Base-by-base conservation (phyloP, 2,113 vertebrate species). In the Tyrannus savana region DNA sequence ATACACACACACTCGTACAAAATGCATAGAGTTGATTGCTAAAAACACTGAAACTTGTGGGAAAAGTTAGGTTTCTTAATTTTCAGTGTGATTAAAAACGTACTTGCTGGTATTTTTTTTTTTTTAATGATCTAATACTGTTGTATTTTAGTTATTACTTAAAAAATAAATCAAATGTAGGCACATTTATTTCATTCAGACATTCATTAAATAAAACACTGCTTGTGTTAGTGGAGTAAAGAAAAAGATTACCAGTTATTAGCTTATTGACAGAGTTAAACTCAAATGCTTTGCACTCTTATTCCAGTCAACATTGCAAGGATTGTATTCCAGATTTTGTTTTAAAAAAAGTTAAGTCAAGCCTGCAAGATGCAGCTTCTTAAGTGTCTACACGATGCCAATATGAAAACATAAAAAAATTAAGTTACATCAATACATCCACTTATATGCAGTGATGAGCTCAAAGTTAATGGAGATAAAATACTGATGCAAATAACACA, bases 391-490 rank as follows among this genome's bases (percentile, higher is more conserved):
- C 98, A 98, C 98, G 98, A 99, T 98, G 97, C 97, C 98, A 98
- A 98, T 98, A 99, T 98, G 98, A 99, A 99, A 99, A 99, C 98
- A 98, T 98, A 98, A 97, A 98, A 99, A 99, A 99, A 99, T 99
- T 98, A 99, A 99, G 98, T 99, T 99, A 99, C 98, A 98, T 97
- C 96, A 98, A 99, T 99, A 99, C 98, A 99, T 98, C 97, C 98
- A 98, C 98, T 98, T 98, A 99, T 99, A 99, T 99, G 99, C 99
- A 99, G 98, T 98, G 99, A 99, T 98, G 99, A 99, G 98, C 98
- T 98, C 98, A 96, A 98, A 98, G 98, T 99, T 99, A 99, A 99
- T 98, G 98, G 98, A 98, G 98, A 99, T 99, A 99, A 99, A 99
- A 99, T 99, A 99, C 99, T 99, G 99, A 99, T 99, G 99, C 98